Evolutionary conservation across 53 echinoderm and acorn worm species (phyloP).

Genomic region (Crossaster papposus): DNA sequence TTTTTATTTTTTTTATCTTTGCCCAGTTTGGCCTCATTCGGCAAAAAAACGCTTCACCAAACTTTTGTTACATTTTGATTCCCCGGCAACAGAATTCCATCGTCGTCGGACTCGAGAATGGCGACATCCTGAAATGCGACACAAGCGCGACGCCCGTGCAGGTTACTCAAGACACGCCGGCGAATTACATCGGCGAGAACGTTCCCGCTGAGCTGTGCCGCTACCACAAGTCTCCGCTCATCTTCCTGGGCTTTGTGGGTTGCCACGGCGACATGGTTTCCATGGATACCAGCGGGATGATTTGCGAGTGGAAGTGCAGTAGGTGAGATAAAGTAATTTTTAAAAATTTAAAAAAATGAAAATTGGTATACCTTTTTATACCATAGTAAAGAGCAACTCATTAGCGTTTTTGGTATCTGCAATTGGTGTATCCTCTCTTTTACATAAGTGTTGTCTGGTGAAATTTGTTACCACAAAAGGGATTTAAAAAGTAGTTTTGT

Average conservation of each 20-base stretch:
- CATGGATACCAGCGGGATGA: slow-evolving; percentile 81
- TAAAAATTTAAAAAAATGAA: neutral
- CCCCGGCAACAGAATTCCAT: slow-evolving; percentile 69
- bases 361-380: no score
- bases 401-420: no score
- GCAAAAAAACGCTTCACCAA: no score
- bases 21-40: no score
- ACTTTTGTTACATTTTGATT: neutral
- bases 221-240: slow-evolving; percentile 74
- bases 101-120: slow-evolving; percentile 82
- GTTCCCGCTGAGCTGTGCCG: slow-evolving; percentile 81
- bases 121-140: slow-evolving; percentile 88
- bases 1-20: no score
- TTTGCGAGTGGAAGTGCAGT: slow-evolving; percentile 82
- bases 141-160: slow-evolving; percentile 11
- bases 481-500: no score
- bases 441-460: no score
- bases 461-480: no score
- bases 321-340: slow-evolving; percentile 57
- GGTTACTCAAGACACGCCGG: slow-evolving; percentile 13
- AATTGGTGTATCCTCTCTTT: no score
- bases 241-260: slow-evolving; percentile 80
- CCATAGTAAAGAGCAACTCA: no score
- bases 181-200: slow-evolving; percentile 78
- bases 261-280: slow-evolving; percentile 91